These are phyloP conservation scores for Hyperopisus bebe DNA, from an alignment of 2,113 vertebrate genomes.

Conservation along the genomic window DNA sequence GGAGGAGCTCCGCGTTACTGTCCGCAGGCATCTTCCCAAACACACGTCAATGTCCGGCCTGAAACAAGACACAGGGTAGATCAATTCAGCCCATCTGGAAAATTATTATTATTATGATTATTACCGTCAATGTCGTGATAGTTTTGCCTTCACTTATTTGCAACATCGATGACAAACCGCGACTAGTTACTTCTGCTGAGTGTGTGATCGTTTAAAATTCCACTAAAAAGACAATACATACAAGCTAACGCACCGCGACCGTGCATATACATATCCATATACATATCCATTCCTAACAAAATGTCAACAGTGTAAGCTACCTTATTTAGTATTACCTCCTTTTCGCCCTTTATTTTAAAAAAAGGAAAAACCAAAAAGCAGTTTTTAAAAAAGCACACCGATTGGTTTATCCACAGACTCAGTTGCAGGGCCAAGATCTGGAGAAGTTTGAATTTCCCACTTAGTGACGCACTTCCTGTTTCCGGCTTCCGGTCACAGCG, in stretches of 20 bases:
- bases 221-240: neutral
- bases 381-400: neutral
- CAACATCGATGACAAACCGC: neutral
- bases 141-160: neutral
- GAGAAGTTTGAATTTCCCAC: conserved; percentile 61
- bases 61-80: neutral
- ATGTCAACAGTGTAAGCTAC: neutral
- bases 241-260: neutral
- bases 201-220: neutral
- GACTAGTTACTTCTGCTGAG: neutral
- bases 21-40: conserved; percentile 56
- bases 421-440: conserved; percentile 25
- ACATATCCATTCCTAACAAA: neutral
- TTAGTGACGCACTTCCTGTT: conserved; percentile 39
- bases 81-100: neutral
- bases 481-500: conserved; percentile 42
- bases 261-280: neutral
- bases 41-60: conserved; percentile 5
- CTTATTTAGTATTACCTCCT: neutral
- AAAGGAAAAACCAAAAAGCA: neutral
- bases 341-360: neutral
- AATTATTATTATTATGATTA: neutral
- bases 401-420: conserved; percentile 10
- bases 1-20: conserved; percentile 54
- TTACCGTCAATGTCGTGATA: neutral